Evolutionary conservation across 2,888 invertebrate species (phyloP), one percentile per base, ranked within the genome.

Genomic region (Amphiduros pacificus): DNA sequence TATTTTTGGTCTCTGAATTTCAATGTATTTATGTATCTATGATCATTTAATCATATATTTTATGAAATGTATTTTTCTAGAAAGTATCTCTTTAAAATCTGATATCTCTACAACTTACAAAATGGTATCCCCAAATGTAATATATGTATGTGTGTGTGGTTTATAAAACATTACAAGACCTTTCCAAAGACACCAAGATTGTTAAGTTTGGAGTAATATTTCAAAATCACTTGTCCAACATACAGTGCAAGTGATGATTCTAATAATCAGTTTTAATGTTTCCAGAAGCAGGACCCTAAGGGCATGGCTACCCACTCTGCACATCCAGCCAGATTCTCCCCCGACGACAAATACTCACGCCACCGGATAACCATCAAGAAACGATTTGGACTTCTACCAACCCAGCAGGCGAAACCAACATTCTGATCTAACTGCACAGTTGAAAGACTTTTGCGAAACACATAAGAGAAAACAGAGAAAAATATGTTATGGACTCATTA

Each of bases 291-390:
- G 44, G 91, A 90, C 76, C 91, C 91, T 0, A 80, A 84, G 73
- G 93, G 92, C 40, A 88, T 88, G 61, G 92, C 93, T 0, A 94
- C 94, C 0, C 76, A 90, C 58, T 93, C 93, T 0, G 94, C 95
- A 3, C 95, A 95, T 86, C 95, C 93, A 77, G 95, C 96, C 62
- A 89, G 94, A 51, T 97, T 96, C 82, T 94, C 96, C 1, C 95
- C 96, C 0, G 94, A 95, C 82, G 96, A 97, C 81, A 92, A 93
- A 82, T 94, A 91, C 82, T 95, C 94, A 1, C 87, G 91, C 68
- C 91, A 96, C 74, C 86, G 96, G 73, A 89, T 96, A 67, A 90
- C 88, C 11, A 89, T 94, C 66, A 96, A 97, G 85, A 91, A 91
- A 79, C 87, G 96, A 75, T 96, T 93, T 84, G 90, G 91, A 26